Evolutionary conservation across 2,888 invertebrate species (phyloP), one percentile per base, ranked within the genome.

Genomic region (Scaptomyza cyrtandrae): DNA sequence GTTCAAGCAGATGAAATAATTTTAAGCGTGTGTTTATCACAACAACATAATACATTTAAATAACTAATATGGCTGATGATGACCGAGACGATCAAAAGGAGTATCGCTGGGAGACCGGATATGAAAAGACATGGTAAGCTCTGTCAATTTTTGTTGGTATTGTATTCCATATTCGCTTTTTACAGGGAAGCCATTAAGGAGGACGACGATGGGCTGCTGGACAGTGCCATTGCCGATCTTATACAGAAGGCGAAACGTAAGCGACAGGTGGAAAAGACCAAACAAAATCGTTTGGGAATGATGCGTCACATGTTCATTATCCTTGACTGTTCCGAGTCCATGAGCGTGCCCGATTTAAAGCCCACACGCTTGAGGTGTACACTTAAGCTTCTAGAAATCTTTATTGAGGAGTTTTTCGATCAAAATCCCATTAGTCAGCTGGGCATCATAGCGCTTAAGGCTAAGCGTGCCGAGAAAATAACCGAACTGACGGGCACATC

Each of bases 371-470:
- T 98, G 73, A 90, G 97, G 4, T 97, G 98, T 88, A 95, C 97
- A 5, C 90, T 97, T 3, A 98, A 98, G 97, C 93, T 98, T 13
- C 91, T 99, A 68, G 97, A 98, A 92, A 95, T 95, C 74, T 99
- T 99, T 92, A 95, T 99, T 64, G 97, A 98, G 83, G 98, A 99
- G 91, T 99, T 97, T 91, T 99, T 99, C 92, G 99, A 99, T 92
- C 98, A 99, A 92, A 99, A 99, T 93, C 99, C 99, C 10, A 96
- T 99, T 57, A 98, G 99, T 90, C 99, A 99, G 92, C 93, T 99
- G 75, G 99, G 99, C 27, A 93, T 99, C 39, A 96, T 99, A 73
- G 93, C 95, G 10, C 96, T 98, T 89, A 96, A 96, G 88, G 98
- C 98, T 90, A 99, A 99, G 92, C 94, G 98, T 79, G 98, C 98